Evolutionary conservation across 1,140 invertebrate genomes (phyloP).

Genomic region (Zaprionus tsacasi): DNA sequence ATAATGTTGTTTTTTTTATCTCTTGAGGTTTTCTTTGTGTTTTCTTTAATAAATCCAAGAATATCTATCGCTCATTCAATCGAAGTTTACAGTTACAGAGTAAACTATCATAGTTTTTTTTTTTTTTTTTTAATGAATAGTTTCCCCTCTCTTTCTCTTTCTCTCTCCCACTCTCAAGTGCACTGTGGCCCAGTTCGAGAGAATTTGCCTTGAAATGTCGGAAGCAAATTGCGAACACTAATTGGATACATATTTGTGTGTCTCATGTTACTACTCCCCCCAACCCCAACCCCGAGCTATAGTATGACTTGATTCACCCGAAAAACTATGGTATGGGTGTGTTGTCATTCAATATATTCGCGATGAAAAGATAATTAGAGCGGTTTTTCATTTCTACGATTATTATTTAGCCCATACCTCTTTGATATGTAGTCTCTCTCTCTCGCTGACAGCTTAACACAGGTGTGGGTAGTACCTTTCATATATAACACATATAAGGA

Average conservation of each 20-base stretch:
- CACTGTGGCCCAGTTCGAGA: conserved; percentile 14
- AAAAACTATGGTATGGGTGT: background rate
- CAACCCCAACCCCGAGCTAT: too few species aligned
- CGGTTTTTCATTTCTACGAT: background rate
- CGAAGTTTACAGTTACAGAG: background rate
- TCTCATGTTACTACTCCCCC: background rate
- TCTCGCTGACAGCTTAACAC: background rate
- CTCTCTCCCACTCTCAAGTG: conserved; percentile 2
- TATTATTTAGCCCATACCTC: background rate
- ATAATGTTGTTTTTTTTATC: too few species aligned
- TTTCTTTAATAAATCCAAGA: too few species aligned
- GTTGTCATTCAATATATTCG: background rate
- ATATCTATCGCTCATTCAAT: too few species aligned
- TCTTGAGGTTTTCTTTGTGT: too few species aligned
- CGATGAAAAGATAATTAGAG: conserved; percentile 2
- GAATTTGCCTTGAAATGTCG: conserved; percentile 9
- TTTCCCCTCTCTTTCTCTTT: background rate
- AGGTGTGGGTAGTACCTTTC: background rate
- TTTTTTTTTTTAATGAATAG: background rate
- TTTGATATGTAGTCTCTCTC: background rate
- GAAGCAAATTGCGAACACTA: conserved; percentile 8
- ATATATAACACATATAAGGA: background rate
- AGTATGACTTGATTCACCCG: conserved; percentile 8
- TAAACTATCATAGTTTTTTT: background rate
- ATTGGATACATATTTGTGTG: conserved; percentile 1